Evolutionary conservation across 2,797 vertebrate species (phyloP).

Genomic region (Selene dorsalis): DNA sequence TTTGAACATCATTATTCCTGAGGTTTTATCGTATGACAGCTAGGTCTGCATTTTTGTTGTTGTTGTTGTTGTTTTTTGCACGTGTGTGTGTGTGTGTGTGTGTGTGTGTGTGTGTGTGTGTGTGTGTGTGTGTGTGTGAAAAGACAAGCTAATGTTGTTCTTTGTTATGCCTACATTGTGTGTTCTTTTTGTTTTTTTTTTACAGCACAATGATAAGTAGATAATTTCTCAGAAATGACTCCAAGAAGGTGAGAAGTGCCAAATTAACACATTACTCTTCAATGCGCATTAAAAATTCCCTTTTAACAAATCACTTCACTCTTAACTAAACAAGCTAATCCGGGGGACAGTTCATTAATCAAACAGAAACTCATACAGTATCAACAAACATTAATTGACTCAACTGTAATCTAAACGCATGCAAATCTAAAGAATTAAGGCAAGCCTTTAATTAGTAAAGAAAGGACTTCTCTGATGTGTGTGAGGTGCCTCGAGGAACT

Average conservation of each 20-base stretch:
- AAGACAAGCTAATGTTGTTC: background rate
- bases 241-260: background rate
- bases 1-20: background rate
- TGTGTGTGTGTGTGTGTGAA: too few relatives aligned
- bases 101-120: too few relatives aligned
- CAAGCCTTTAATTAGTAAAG: constrained; percentile 76
- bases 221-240: background rate
- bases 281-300: constrained; percentile 33
- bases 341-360: constrained; percentile 58
- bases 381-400: constrained; percentile 76
- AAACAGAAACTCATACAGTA: constrained; percentile 62
- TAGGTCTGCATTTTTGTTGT: too few relatives aligned
- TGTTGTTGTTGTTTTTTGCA: too few relatives aligned
- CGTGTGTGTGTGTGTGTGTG: too few relatives aligned
- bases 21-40: background rate
- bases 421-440: constrained; percentile 75
- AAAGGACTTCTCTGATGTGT: constrained; percentile 68
- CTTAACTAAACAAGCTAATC: constrained; percentile 49
- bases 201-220: background rate
- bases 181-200: background rate
- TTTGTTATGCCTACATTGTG: background rate
- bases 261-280: constrained; percentile 14
- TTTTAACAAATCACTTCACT: constrained; percentile 28
- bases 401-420: constrained; percentile 71
- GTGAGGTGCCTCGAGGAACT: constrained; percentile 70